Evolutionary conservation across 2,888 invertebrate genomes (phyloP).

Genomic region (Papilio elwesi): DNA sequence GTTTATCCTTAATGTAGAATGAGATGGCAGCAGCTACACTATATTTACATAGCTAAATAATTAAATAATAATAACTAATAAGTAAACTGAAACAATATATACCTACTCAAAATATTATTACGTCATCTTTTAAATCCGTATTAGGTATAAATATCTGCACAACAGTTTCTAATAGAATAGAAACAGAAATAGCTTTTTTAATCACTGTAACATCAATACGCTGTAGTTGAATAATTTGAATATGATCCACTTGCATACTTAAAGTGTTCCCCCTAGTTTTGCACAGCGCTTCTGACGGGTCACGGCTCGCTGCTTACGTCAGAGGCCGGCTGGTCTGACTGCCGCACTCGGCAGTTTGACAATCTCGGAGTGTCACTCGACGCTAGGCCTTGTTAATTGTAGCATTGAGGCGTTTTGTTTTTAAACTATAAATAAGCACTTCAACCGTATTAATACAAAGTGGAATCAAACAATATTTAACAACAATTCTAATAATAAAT

Average conservation of each 20-base stretch:
- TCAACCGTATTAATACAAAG: no score
- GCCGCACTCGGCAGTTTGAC: conserved; percentile 31
- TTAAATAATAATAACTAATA: no score
- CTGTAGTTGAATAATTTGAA: background rate
- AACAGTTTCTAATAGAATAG: no score
- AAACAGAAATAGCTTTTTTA: no score
- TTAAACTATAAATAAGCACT: no score
- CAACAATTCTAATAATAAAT: no score
- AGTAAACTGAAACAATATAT: no score
- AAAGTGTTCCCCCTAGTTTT: background rate
- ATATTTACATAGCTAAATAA: conserved; percentile 18
- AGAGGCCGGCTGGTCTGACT: background rate
- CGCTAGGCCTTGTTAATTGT: conserved; percentile 29
- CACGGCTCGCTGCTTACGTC: background rate
- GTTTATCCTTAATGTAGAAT: background rate
- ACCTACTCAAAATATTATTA: no score
- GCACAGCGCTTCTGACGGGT: conserved; percentile 4
- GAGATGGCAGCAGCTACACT: background rate
- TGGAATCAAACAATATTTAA: no score
- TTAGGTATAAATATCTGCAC: no score
- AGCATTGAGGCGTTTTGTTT: conserved; percentile 9
- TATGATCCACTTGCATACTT: background rate
- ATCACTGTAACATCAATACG: no score
- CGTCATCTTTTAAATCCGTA: no score
- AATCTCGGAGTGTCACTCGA: conserved; percentile 36